phyloP scores from a whole-genome alignment of 2,113 vertebrate species.

The Notiomystis cincta region DNA sequence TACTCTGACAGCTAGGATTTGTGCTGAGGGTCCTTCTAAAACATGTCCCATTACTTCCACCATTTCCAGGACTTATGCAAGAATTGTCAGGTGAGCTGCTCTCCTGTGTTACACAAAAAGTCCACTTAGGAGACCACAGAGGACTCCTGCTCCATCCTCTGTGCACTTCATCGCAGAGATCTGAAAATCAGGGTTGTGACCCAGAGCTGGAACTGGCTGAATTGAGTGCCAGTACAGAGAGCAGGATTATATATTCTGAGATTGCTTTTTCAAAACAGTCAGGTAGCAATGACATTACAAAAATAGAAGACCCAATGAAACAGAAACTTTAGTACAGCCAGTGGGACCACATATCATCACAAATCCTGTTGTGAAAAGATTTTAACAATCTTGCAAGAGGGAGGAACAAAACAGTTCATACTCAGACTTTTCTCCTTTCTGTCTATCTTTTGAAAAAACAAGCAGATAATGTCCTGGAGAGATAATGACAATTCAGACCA shows the following conservation, averaged over 20 bases:
- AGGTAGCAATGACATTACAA: background rate
- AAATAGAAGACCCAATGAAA: background rate
- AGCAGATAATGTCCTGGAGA: background rate
- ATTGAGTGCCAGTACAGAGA: background rate
- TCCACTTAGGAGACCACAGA: background rate
- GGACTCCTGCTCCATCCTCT: background rate
- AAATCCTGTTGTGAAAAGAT: background rate
- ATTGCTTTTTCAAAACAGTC: background rate
- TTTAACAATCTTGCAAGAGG: background rate
- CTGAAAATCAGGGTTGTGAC: background rate
- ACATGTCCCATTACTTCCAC: background rate
- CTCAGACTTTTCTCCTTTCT: background rate
- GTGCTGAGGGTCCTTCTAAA: background rate
- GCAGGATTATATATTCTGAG: background rate
- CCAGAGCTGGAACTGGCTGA: background rate
- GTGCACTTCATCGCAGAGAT: background rate
- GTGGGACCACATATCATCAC: too few relatives aligned
- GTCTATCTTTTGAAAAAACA: background rate
- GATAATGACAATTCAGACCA: background rate
- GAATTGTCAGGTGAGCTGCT: background rate
- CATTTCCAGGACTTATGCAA: background rate
- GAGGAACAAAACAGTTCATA: background rate
- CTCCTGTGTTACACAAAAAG: background rate
- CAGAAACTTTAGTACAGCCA: background rate
- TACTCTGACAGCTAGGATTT: background rate